Conservation (phyloP, 2,888 invertebrate genomes). For the Leucozona laternaria region DNA sequence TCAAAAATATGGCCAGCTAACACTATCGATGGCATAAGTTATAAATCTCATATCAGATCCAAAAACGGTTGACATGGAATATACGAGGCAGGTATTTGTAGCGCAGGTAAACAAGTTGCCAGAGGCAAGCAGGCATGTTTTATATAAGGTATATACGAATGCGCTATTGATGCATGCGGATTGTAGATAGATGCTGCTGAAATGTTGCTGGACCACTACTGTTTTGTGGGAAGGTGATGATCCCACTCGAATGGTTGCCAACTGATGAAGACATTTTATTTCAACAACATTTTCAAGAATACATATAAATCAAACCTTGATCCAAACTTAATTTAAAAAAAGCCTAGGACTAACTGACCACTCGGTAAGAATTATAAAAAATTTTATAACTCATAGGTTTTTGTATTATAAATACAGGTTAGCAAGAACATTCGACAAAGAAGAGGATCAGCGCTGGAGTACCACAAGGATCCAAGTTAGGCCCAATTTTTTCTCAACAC, state of each 20-base stretch:
- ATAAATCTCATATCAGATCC: constrained; percentile 77
- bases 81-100: constrained; percentile 75
- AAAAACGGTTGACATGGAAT: constrained; percentile 75
- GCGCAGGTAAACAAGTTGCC: constrained; percentile 73
- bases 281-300: neutral
- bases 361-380: too few relatives aligned
- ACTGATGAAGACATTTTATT: neutral
- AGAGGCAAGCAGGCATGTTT: constrained; percentile 57
- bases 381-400: too few relatives aligned
- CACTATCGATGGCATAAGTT: constrained; percentile 77
- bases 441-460: too few relatives aligned
- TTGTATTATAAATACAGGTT: too few relatives aligned
- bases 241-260: constrained; percentile 12
- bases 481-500: too few relatives aligned
- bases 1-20: constrained; percentile 78
- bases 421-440: too few relatives aligned
- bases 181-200: constrained; percentile 35
- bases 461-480: too few relatives aligned
- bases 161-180: constrained; percentile 17
- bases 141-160: neutral
- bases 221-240: constrained; percentile 62
- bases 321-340: too few relatives aligned
- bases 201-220: constrained; percentile 66
- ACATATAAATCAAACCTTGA: too few relatives aligned
- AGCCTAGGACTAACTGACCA: too few relatives aligned